Base-by-base conservation (phyloP, 2,113 vertebrate genomes). In the Calonectris borealis region DNA sequence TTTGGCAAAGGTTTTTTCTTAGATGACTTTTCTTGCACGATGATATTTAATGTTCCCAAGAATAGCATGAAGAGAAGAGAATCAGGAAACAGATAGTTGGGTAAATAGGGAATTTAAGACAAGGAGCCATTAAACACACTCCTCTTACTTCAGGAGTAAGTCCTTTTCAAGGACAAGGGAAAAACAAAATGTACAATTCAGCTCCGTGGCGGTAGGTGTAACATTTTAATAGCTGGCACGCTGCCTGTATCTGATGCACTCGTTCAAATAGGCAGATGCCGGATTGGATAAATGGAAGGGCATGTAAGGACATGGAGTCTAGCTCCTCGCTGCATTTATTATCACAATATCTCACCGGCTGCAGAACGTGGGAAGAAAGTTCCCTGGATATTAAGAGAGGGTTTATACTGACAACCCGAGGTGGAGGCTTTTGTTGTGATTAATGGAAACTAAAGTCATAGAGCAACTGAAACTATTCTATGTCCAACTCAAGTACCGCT, bases 231-330 rank as follows among this genome's bases (percentile, higher is more conserved):
- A 96, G 88, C 85, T 97, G 97, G 97, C 97, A 95, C 1, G 0
- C 86, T 96, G 96, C 97, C 97, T 96, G 95, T 94, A 93, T 95
- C 94, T 95, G 92, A 97, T 97, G 94, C 92, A 34, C 49, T 96
- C 5, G 75, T 86, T 96, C 90, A 73, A 96, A 96, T 48, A 97
- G 92, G 95, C 95, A 96, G 86, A 96, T 92, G 90, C 93, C 77
- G 95, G 95, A 93, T 68, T 90, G 90, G 97, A 94, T 96, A 95
- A 96, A 88, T 76, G 90, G 95, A 91, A 97, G 97, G 97, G 95
- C 94, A 95, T 87, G 64, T 97, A 83, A 97, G 96, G 97, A 97
- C 96, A 96, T 15, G 1, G 83, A 94, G 93, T 88, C 87, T 94
- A 90, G 91, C 94, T 94, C 90, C 94, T 91, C 16, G 1, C 91